A percentile compares a stretch with the other conserved stretches of the same genome.
Conservation (phyloP, 2,797 vertebrate genomes). For the Triplophysa yarkandensis region DNA sequence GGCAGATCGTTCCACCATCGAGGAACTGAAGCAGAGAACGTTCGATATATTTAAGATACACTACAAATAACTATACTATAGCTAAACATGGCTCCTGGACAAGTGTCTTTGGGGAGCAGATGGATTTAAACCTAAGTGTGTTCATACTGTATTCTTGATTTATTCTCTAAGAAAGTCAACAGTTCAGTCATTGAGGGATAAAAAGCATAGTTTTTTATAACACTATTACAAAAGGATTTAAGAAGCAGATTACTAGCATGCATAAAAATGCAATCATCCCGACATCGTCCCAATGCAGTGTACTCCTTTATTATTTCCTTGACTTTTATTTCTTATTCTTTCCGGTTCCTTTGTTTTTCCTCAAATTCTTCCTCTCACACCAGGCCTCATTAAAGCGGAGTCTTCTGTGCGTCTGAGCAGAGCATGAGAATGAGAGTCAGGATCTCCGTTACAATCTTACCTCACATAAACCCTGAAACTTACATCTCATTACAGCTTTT, state of each 20-base stretch:
- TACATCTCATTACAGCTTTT: conserved; percentile 16
- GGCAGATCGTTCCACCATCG: no score
- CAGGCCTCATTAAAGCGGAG: conserved; percentile 29
- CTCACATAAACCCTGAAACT: conserved; percentile 35
- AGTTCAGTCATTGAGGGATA: conserved; percentile 22
- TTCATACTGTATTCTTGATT: no score
- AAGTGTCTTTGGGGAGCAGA: no score
- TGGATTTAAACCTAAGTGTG: no score
- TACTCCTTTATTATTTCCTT: conserved; percentile 4
- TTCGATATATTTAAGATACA: no score
- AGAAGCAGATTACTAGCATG: conserved; percentile 2
- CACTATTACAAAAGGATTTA: neutral
- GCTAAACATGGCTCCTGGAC: no score
- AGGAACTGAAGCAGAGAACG: no score
- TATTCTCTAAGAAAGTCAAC: conserved; percentile 9
- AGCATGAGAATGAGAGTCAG: conserved; percentile 15
- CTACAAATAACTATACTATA: no score
- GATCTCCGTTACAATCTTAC: conserved; percentile 48
- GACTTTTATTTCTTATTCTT: neutral
- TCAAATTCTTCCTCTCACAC: conserved; percentile 8
- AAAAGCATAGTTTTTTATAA: neutral
- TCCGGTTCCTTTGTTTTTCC: neutral
- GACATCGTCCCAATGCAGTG: neutral
- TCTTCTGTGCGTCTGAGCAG: conserved; percentile 20
- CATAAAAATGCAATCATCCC: neutral